These are phyloP conservation scores for Drosophila tropicalis DNA, from an alignment of 1,140 invertebrate species.

Conservation along the genomic window DNA sequence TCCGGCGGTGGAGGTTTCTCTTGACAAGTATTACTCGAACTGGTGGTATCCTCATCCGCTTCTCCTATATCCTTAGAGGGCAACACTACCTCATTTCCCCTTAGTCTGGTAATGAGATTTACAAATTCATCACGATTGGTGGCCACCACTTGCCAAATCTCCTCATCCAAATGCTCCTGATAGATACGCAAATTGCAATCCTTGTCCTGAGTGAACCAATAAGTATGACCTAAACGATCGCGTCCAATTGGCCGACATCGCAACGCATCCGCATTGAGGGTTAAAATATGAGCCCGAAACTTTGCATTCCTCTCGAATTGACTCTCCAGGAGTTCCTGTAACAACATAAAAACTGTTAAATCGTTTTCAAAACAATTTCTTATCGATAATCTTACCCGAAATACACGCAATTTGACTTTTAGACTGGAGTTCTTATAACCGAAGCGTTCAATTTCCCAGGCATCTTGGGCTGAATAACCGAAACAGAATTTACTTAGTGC, in stretches of 20 bases:
- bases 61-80: constrained; percentile 85
- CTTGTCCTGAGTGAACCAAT: constrained; percentile 96
- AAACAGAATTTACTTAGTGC: constrained; percentile 95
- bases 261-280: constrained; percentile 90
- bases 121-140: constrained; percentile 91
- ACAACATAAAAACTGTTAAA: constrained; percentile 29
- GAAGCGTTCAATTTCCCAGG: constrained; percentile 97
- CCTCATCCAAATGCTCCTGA: constrained; percentile 97
- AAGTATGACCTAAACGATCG: constrained; percentile 94
- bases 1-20: constrained; percentile 81
- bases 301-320: constrained; percentile 97
- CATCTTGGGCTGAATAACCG: constrained; percentile 93
- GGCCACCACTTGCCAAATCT: constrained; percentile 96
- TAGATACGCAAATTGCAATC: constrained; percentile 95
- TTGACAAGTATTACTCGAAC: constrained; percentile 64
- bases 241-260: constrained; percentile 93
- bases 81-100: constrained; percentile 87
- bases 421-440: constrained; percentile 96
- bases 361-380: too few species aligned
- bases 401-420: constrained; percentile 92
- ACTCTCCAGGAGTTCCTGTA: constrained; percentile 93
- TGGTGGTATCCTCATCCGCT: constrained; percentile 87
- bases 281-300: constrained; percentile 96
- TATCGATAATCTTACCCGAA: constrained; percentile 87
- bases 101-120: constrained; percentile 88